Evolutionary conservation across 1,140 invertebrate species (phyloP).

Genomic region (Listronotus oregonensis): DNA sequence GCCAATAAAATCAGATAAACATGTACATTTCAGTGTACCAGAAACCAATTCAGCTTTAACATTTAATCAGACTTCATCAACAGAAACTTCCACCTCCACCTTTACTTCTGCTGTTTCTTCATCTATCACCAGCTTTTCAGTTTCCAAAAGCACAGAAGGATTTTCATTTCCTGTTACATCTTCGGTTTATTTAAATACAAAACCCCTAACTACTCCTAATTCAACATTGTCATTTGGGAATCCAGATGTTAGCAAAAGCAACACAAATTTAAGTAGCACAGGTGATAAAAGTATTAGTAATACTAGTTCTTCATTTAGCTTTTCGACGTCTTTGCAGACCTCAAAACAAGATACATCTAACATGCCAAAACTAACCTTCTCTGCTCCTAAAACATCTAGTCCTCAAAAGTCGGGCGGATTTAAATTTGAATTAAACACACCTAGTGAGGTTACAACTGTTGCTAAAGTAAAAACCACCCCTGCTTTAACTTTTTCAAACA

Average conservation of each 20-base stretch:
- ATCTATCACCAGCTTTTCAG: constrained; percentile 1
- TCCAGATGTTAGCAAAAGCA: not conserved
- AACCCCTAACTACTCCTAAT: constrained; percentile 10
- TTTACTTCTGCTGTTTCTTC: constrained; percentile 14
- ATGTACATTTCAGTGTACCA: constrained; percentile 45
- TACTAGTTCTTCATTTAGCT: not conserved
- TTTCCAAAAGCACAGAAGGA: not conserved
- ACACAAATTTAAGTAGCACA: not conserved
- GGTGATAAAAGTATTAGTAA: not conserved
- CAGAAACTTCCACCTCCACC: constrained; percentile 13
- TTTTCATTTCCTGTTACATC: not conserved
- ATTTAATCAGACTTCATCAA: constrained; percentile 1
- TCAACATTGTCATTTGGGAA: constrained; percentile 10
- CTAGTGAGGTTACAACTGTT: constrained; percentile 1
- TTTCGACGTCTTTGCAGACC: not conserved
- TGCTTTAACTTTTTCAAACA: not conserved
- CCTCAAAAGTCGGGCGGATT: constrained; percentile 28
- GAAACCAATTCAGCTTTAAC: not conserved
- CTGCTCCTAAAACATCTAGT: constrained; percentile 1
- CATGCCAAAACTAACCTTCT: not conserved
- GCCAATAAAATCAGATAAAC: constrained; percentile 41
- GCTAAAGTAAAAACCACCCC: not conserved
- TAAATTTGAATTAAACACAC: constrained; percentile 35
- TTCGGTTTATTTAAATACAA: not conserved
- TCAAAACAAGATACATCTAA: constrained; percentile 3